Percentiles rank a stretch among this genome's conserved stretches.
These are phyloP conservation scores for Drosophila novamexicana DNA, from an alignment of 1,140 invertebrate species.

Conservation along the genomic window DNA sequence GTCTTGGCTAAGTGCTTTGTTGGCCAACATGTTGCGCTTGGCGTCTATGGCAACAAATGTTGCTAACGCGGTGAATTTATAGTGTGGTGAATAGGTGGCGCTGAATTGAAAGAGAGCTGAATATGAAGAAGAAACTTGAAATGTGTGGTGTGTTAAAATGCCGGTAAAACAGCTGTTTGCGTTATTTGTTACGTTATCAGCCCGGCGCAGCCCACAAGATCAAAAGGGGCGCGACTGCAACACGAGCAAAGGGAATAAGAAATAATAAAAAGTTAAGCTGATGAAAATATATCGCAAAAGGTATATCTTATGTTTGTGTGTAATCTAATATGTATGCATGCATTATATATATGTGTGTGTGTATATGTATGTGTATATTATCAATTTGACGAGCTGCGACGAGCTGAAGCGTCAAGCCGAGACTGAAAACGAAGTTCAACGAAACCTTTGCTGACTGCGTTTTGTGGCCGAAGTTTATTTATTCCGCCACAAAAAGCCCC, in stretches of 20 bases:
- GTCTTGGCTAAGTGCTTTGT: constrained; percentile 19
- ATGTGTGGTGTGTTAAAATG: constrained; percentile 67
- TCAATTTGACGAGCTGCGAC: background rate
- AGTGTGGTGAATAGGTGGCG: constrained; percentile 31
- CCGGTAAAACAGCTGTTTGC: constrained; percentile 79
- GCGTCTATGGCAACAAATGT: constrained; percentile 51
- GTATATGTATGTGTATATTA: background rate
- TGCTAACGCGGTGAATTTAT: constrained; percentile 15
- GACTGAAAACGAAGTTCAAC: constrained; percentile 65
- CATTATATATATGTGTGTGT: too few species aligned
- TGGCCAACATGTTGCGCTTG: constrained; percentile 29
- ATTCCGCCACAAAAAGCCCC: constrained; percentile 45
- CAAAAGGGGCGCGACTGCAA: constrained; percentile 1
- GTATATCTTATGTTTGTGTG: background rate
- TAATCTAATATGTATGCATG: background rate
- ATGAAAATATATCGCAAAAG: background rate
- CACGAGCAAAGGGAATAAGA: background rate
- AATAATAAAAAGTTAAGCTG: background rate
- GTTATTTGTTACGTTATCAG: constrained; percentile 38
- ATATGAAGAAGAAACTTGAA: constrained; percentile 48
- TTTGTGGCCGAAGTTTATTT: constrained; percentile 47
- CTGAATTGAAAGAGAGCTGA: constrained; percentile 48
- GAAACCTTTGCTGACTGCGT: constrained; percentile 38
- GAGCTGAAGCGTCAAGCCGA: background rate
- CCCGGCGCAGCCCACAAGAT: constrained; percentile 5